phyloP scores from a whole-genome alignment of 2,797 vertebrate species.

The Mallotus villosus region DNA sequence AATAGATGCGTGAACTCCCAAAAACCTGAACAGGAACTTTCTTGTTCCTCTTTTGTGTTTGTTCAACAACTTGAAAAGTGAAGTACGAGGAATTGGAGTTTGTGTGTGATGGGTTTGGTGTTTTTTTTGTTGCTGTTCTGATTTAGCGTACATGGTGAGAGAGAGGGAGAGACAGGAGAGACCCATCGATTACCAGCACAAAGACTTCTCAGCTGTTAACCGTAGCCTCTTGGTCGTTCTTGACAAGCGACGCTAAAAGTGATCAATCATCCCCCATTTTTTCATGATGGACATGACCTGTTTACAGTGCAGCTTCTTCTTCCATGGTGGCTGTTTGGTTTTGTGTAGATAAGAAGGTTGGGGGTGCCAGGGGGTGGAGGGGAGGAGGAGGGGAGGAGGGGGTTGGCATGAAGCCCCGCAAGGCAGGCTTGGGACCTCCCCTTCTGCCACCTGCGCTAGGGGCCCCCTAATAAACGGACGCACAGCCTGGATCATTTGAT shows the following conservation, averaged over 20 bases:
- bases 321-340: not conserved
- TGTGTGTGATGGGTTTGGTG: not conserved
- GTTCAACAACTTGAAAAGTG: not conserved
- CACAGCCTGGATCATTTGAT: conserved; percentile 58
- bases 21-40: conserved; percentile 24
- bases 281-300: not conserved
- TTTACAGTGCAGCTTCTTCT: not conserved
- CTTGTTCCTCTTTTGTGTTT: not conserved
- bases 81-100: not conserved
- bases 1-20: conserved; percentile 53
- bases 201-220: too few relatives aligned
- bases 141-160: too few relatives aligned
- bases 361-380: not conserved
- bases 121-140: too few relatives aligned
- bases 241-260: not conserved
- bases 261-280: not conserved
- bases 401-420: not conserved
- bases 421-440: too few relatives aligned
- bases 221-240: not conserved
- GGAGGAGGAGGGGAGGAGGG: too few relatives aligned
- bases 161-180: too few relatives aligned
- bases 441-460: not conserved
- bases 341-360: not conserved
- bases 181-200: too few relatives aligned
- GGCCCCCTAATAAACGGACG: not conserved